Evolutionary conservation across 2,797 vertebrate species (phyloP), one percentile per base, ranked within the genome.

Genomic region (Cirrhinus mrigala): DNA sequence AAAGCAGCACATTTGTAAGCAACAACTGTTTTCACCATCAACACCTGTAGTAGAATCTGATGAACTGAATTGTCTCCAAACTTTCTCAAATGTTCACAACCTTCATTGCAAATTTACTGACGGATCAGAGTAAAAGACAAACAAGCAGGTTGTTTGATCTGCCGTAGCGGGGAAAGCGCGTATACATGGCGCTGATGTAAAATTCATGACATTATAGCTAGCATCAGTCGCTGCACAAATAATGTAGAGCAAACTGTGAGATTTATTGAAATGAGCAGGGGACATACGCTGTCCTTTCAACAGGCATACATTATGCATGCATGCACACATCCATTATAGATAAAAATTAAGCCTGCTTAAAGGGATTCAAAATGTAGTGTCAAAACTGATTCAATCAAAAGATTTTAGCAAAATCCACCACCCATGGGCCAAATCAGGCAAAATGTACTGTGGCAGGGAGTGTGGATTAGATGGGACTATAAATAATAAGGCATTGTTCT

Each of bases 321-420:
- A 77, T 60, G 44, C 85, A 85, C 83, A 83, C 50, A 79, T 84
- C 70, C 73, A 62, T 81, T 88, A 76, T 54, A 84, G 64, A 54
- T 56, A 83, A 81, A 84, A 86, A 89, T 83, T 81, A 82, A 85
- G 54, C 86, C 87, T 89, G 90, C 91, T 93, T 90, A 88, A 48
- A 93, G 92, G 91, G 90, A 93, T 88, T 92, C 90, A 91, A 90
- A 92, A 93, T 85, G 85, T 91, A 90, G 92, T 92, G 92, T 93
- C 94, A 93, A 88, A 89, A 87, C 87, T 88, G 91, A 93, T 94
- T 90, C 88, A 87, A 84, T 94, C 91, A 94, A 90, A 90, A 91
- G 85, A 88, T 87, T 86, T 86, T 71, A 77, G 91, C 87, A 85
- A 90, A 92, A 90, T 89, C 89, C 40, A 87, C 85, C 18, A 89